Base-by-base conservation (phyloP, 2,113 vertebrate species). In the Chitala chitala region DNA sequence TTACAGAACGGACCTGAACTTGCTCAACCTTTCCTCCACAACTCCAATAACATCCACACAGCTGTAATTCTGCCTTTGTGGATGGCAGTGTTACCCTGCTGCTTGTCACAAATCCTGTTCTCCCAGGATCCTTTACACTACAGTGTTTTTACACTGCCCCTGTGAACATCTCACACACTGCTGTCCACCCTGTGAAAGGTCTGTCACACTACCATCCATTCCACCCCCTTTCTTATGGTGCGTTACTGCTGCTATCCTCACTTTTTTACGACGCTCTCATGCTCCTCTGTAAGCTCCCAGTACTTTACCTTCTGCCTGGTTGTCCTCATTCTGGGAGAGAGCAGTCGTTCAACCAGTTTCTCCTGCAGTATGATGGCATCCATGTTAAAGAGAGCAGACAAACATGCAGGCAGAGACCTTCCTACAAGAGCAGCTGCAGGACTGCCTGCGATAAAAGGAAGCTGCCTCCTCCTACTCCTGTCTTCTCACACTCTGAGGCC, bases 331-430 rank as follows among this genome's bases (percentile, higher is more conserved):
- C 94, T 87, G 1, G 94, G 95, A 59, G 94, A 96, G 75, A 99
- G 89, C 84, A 98, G 89, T 80, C 93, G 90, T 85, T 98, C 97
- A 80, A 94, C 95, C 74, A 99, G 89, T 83, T 93, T 96, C 84
- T 95, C 95, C 87, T 96, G 96, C 78, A 98, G 89, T 73, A 95
- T 93, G 89, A 97, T 92, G 65, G 94, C 91, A 88, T 99, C 94
- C 97, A 99, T 98, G 78, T 83, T 81, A 83, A 80, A 82, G 77
- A 69, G 13, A 73, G 83, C 72, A 77, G 29, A 83, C 76, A 2
- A 80, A 84, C 86, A 55, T 33, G 83, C 84, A 83, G 81, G 83
- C 33, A 72, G 46, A 76, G 38, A 55, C 44, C 17, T 75, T 80
- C 75, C 33, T 36, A 63, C 59, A 63, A 12, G 76, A 71, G 73